Base-by-base conservation (phyloP, 2,797 vertebrate species). In the Manis crassicaudata region DNA sequence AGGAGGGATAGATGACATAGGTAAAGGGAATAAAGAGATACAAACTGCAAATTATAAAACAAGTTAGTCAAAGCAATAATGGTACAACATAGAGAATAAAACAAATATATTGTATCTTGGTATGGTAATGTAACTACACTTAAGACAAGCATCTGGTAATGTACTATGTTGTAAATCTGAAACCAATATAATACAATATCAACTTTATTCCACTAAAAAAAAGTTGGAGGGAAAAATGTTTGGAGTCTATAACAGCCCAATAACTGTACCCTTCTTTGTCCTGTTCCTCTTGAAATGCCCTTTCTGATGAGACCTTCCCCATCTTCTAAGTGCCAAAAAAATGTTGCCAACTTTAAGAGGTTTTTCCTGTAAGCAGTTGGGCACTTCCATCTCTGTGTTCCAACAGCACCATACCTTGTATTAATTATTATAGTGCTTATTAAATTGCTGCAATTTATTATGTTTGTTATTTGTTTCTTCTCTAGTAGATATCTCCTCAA, bases 381-480 rank as follows among this genome's bases (percentile, higher is more conserved):
- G 11, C 13, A 60, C 56, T 81, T 94, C 43, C 54, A 80, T 75
- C 7, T 80, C 83, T 85, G 18, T 21, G 52, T 52, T 84, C 63
- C 68, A 81, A 37, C 16, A 84, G 70, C 25, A 85, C 12, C 46
- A 65, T 21, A 85, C 12, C 46, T 29, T 65, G 17, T 72, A 96
- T 89, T 92, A 92, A 87, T 72, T 89, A 88, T 27, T 32, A 90
- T 2, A 79, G 32, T 62, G 27, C 29, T 75, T 72, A 82, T 80
- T 82, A 76, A 94, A 65, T 43, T 82, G 72, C 52, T 85, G 58
- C 20, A 56, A 32, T 35, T 77, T 94, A 75, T 75, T 63, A 77
- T 9, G 54, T 82, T 65, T 89, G 40, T 63, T 56, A 27, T 82
- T 65, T 89, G 40, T 63, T 96, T 93, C 58, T 96, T 93, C 58